Conservation (phyloP, 2,113 vertebrate genomes). For the Eulemur macaco region DNA sequence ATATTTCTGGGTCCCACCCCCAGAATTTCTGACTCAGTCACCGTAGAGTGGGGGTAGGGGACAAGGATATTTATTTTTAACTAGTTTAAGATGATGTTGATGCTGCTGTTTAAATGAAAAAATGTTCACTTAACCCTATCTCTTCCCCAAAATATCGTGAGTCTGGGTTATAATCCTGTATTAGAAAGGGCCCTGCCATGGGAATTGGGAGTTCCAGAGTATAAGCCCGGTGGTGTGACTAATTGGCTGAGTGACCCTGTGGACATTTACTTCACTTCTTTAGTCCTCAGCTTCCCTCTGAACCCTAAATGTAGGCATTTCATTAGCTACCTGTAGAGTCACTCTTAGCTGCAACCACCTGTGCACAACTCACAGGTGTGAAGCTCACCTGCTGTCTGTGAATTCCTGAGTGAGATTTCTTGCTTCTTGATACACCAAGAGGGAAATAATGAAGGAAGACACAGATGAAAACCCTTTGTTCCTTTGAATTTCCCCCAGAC, state of each 20-base stretch:
- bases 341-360: background rate
- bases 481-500: background rate
- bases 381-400: background rate
- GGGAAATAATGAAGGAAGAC: background rate
- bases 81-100: background rate
- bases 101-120: background rate
- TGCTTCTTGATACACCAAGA: background rate
- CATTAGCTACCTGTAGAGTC: background rate
- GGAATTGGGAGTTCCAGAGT: background rate
- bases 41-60: background rate
- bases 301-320: background rate
- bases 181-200: background rate
- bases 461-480: background rate
- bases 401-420: background rate
- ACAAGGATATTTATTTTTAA: background rate
- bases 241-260: background rate
- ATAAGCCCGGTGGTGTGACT: background rate
- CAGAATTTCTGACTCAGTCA: conserved; percentile 28
- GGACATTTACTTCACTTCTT: background rate
- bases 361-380: background rate
- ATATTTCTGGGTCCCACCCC: background rate
- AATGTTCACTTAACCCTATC: background rate
- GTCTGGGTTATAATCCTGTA: background rate
- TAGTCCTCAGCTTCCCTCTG: background rate
- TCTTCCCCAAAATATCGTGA: background rate